Conservation (phyloP, 2,113 vertebrate genomes). For the Crotalus viridis region DNA sequence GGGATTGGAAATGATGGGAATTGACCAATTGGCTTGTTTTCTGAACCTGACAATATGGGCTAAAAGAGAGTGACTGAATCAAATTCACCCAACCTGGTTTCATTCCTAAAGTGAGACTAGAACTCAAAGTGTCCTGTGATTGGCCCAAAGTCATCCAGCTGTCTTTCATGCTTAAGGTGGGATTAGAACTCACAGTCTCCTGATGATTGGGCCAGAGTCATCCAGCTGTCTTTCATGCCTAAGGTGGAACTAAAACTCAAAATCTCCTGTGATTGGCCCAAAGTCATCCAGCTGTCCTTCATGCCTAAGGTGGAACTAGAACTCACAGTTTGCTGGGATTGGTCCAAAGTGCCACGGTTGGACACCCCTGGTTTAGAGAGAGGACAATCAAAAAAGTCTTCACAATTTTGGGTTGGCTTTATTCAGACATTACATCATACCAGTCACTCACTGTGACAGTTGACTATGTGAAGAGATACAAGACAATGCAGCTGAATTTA, state of each 20-base stretch:
- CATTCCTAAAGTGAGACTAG: too few relatives aligned
- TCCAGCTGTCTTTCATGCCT: not conserved
- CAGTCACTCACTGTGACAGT: not conserved
- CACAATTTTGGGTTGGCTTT: not conserved
- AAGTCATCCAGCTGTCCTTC: not conserved
- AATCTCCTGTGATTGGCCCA: not conserved
- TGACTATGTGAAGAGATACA: not conserved
- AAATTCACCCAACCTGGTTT: too few relatives aligned
- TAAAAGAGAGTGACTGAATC: too few relatives aligned
- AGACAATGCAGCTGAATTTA: too few relatives aligned
- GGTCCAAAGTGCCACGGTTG: not conserved
- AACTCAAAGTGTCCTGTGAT: too few relatives aligned
- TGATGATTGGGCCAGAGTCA: too few relatives aligned
- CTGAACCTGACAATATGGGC: too few relatives aligned
- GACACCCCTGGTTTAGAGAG: not conserved
- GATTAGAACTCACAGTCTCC: too few relatives aligned
- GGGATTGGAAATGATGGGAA: too few relatives aligned
- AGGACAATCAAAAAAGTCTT: not conserved
- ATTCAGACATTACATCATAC: not conserved
- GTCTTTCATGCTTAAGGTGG: too few relatives aligned
- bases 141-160: too few relatives aligned
- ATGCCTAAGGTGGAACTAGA: not conserved
- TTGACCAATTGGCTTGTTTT: too few relatives aligned
- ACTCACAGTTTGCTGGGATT: not conserved
- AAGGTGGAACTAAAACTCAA: not conserved